Percentiles rank a stretch among this genome's conserved stretches.
Conservation (phyloP, 2,113 vertebrate genomes). For the Pygoscelis adeliae region DNA sequence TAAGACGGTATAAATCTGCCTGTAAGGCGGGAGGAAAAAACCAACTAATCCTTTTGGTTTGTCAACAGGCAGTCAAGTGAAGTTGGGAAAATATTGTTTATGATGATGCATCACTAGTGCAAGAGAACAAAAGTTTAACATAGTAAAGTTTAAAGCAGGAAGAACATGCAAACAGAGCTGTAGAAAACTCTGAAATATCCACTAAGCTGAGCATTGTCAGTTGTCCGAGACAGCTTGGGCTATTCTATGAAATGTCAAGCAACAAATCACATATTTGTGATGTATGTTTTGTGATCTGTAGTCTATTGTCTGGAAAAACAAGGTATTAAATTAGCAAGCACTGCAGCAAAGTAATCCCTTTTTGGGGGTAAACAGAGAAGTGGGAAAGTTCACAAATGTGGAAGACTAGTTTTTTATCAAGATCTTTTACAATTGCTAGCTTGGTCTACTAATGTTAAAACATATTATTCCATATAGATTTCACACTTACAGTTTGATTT, state of each 20-base stretch:
- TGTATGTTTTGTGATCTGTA: background rate
- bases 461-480: background rate
- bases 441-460: background rate
- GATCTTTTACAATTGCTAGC: background rate
- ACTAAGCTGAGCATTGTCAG: background rate
- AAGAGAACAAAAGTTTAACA: background rate
- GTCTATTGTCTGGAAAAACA: background rate
- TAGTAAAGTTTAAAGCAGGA: background rate
- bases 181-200: background rate
- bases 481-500: slow-evolving; percentile 1
- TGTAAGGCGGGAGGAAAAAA: background rate
- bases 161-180: background rate
- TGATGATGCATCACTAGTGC: too few species aligned
- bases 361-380: background rate
- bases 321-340: background rate
- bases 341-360: background rate
- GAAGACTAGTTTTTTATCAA: background rate
- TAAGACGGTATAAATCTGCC: background rate
- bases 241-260: background rate
- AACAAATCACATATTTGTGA: background rate
- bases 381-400: background rate
- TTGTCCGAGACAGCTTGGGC: background rate
- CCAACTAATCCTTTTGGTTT: background rate
- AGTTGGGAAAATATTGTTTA: background rate
- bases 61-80: background rate